Evolutionary conservation across 1,140 invertebrate genomes (phyloP), one percentile per base, ranked within the genome.

Genomic region (Euglossa dilemma): DNA sequence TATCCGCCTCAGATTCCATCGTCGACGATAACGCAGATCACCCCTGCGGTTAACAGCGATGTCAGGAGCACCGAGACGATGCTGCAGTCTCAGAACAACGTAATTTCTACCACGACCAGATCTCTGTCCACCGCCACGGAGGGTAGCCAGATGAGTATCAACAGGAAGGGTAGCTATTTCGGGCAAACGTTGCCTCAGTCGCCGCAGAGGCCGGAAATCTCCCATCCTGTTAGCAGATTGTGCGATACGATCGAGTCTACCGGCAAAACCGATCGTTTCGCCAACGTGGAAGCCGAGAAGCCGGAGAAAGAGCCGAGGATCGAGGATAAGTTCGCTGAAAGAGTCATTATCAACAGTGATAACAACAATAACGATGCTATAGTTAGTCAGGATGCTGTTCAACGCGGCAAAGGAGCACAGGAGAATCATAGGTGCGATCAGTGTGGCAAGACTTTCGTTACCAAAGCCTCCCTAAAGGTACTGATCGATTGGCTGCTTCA

Each of bases 361-460:
- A 88, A 84, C 16, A 93, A 92, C 56, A 92, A 91, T 43, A 90
- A 93, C 82, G 86, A 89, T 23, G 83, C 88, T 6, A 74, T 79
- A 47, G 72, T 81, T 18, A 78, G 73, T 56, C 70, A 83, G 1
- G 84, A 84, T 23, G 36, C 18, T 66, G 20, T 66, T 43, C 79
- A 80, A 54, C 73, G 80, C 12, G 83, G 79, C 64, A 85, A 80
- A 54, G 75, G 64, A 12, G 9, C 28, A 8, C 74, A 67, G 76
- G 81, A 75, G 91, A 94, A 36, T 36, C 93, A 94, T 63, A 91
- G 87, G 28, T 95, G 94, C 78, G 92, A 94, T n/a, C 92, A 94
- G 45, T 95, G 94, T 82, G 92, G 92, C 43, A 95, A 94, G 81
- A 93, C 91, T n/a, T 95, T 95, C 78, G 92, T 94, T 73, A 94